Evolutionary conservation across 2,888 invertebrate species (phyloP), one percentile per base, ranked within the genome.

Genomic region (Flexamia atlantica): DNA sequence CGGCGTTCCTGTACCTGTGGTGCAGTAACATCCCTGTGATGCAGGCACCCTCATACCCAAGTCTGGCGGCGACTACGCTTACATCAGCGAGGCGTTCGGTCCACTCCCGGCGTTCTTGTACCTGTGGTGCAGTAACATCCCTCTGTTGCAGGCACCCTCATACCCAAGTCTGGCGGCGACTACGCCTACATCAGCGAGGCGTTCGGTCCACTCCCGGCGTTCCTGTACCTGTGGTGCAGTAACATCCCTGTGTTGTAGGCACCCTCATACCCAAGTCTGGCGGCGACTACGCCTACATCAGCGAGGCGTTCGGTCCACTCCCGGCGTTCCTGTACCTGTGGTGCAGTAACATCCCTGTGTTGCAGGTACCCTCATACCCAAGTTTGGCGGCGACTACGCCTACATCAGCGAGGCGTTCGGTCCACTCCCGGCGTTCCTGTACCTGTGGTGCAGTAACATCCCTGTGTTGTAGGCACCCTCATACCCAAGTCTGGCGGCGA

Each of bases 371-470:
- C 46, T 46, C 12, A 46, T 46, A 10, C 46, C 46, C 46, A 46
- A 46, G 46, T 46, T 17, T 46, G 46, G 46, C 46, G 46, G 46
- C 14, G 46, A 46, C 46, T 46, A 46, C 46, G 17, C 46, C 46
- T 46, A 46, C 46, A 46, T 46, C 46, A 46, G 46, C 46, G 46
- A 46, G 46, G 46, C 46, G 12, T 46, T 46, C 46, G 46, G 46
- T 46, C 46, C 46, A 17, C 46, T 46, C 46, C 46, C 46, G 46
- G 46, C 46, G 46, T 46, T 46, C 46, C 46, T 46, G 12, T 46
- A 46, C 46, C 46, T 46, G 46, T 46, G 46, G 98, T 97, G 97
- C 98, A 1, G 91, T 98, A 86, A 94, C 99, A 94, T 99, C 86
- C 12, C 14, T 12, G 46, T 46, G 46, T 46, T 46, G 46, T 2